A percentile compares a stretch with the other conserved stretches of the same genome.
Conservation (phyloP, 1,140 invertebrate species). For the Theocolax elegans region DNA sequence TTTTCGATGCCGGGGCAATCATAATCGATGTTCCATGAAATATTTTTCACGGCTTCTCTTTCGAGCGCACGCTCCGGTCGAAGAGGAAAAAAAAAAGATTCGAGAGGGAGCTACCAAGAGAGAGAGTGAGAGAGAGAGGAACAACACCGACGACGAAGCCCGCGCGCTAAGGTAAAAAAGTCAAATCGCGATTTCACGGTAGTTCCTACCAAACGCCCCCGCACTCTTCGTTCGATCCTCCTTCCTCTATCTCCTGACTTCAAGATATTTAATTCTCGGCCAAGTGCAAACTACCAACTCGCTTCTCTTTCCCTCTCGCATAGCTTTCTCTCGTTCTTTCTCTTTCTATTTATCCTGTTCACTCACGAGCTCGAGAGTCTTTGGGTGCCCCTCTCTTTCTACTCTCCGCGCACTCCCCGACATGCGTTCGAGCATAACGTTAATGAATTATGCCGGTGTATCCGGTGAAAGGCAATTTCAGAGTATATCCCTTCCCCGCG, state of each 20-base stretch:
- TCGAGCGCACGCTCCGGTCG: background rate
- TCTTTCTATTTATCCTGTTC: background rate
- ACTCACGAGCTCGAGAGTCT: too few relatives aligned
- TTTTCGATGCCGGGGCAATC: slow-evolving; percentile 35
- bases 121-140: background rate
- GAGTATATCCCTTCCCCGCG: slow-evolving; percentile 13
- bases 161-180: slow-evolving; percentile 24
- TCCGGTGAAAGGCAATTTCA: slow-evolving; percentile 58
- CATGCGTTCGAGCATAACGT: slow-evolving; percentile 51
- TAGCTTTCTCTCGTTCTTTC: background rate
- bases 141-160: background rate
- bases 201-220: slow-evolving; percentile 34
- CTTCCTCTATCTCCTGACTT: background rate
- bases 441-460: slow-evolving; percentile 51
- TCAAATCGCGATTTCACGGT: slow-evolving; percentile 42
- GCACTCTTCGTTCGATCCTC: background rate
- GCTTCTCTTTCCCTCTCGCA: background rate
- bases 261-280: slow-evolving; percentile 34
- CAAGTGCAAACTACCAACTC: slow-evolving; percentile 26
- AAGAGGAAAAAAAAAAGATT: slow-evolving; percentile 1
- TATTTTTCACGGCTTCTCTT: slow-evolving; percentile 38
- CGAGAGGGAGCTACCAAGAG: too few relatives aligned
- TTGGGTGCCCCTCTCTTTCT: background rate
- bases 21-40: slow-evolving; percentile 44
- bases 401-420: slow-evolving; percentile 10